Conservation (phyloP, 1,140 invertebrate species). For the Eumeta japonica region DNA sequence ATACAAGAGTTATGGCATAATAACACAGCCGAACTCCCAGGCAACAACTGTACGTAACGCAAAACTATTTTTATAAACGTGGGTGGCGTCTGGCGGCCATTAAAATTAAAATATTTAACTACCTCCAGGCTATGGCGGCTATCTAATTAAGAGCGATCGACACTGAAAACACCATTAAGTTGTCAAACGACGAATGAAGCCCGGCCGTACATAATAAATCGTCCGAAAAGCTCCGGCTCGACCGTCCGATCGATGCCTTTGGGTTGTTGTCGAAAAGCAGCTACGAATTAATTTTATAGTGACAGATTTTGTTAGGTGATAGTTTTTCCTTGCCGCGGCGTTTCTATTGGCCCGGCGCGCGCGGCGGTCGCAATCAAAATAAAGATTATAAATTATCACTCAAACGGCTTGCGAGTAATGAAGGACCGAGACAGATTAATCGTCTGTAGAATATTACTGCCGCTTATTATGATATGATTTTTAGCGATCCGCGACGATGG, state of each 20-base stretch:
- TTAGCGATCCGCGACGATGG: too few species aligned
- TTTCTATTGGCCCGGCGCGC: too few species aligned
- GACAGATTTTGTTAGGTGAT: not conserved
- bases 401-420: too few species aligned
- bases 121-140: slow-evolving; percentile 20
- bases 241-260: slow-evolving; percentile 13
- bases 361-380: too few species aligned
- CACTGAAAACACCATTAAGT: slow-evolving; percentile 36
- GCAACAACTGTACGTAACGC: too few species aligned
- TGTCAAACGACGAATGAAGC: slow-evolving; percentile 38
- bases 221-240: slow-evolving; percentile 16
- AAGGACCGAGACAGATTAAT: not conserved
- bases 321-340: too few species aligned
- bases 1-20: too few species aligned
- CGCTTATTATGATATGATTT: not conserved
- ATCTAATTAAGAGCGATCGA: slow-evolving; percentile 39
- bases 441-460: not conserved
- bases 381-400: too few species aligned
- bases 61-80: slow-evolving; percentile 21
- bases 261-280: slow-evolving; percentile 12
- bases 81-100: slow-evolving; percentile 27
- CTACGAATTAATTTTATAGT: slow-evolving; percentile 6
- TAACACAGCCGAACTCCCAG: too few species aligned
- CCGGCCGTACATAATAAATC: slow-evolving; percentile 26
- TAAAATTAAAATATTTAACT: slow-evolving; percentile 38